Evolutionary conservation across 2,888 invertebrate species (phyloP).

Genomic region (Agrotis clavis): DNA sequence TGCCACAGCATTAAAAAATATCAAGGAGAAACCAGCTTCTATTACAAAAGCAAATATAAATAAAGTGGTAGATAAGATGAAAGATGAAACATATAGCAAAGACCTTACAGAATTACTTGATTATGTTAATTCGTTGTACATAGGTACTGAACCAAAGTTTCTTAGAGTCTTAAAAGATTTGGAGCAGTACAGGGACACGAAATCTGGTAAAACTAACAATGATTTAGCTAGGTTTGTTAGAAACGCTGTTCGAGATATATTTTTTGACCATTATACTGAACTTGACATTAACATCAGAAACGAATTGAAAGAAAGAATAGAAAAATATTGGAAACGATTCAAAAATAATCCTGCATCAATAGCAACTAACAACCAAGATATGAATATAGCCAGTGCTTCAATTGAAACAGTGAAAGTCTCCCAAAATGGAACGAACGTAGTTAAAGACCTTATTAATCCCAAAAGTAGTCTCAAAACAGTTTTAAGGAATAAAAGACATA

Average conservation of each 20-base stretch:
- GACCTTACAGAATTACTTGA: slow-evolving; percentile 58
- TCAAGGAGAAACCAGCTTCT: slow-evolving; percentile 58
- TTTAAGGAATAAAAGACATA: not conserved
- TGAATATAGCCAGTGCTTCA: not conserved
- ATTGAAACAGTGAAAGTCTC: not conserved
- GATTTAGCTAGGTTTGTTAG: slow-evolving; percentile 67
- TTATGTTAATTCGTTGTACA: slow-evolving; percentile 75
- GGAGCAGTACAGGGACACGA: slow-evolving; percentile 60
- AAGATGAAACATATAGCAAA: slow-evolving; percentile 45
- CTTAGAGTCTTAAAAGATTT: slow-evolving; percentile 66
- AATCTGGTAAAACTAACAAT: slow-evolving; percentile 57
- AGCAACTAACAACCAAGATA: not conserved
- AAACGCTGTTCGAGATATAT: slow-evolving; percentile 64
- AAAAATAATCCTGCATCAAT: not conserved
- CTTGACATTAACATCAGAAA: slow-evolving; percentile 64
- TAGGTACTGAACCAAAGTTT: slow-evolving; percentile 59
- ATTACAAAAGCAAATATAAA: slow-evolving; percentile 64
- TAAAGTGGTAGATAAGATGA: slow-evolving; percentile 43
- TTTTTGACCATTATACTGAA: slow-evolving; percentile 75
- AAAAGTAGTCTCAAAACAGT: not conserved
- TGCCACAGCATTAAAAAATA: slow-evolving; percentile 58
- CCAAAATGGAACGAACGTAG: not conserved
- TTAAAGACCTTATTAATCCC: not conserved
- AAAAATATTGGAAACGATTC: slow-evolving; percentile 23
- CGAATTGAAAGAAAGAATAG: slow-evolving; percentile 63